Percentiles rank a stretch among this genome's conserved stretches.
Conservation (phyloP, 2,888 invertebrate species). For the Diarsia brunnea region DNA sequence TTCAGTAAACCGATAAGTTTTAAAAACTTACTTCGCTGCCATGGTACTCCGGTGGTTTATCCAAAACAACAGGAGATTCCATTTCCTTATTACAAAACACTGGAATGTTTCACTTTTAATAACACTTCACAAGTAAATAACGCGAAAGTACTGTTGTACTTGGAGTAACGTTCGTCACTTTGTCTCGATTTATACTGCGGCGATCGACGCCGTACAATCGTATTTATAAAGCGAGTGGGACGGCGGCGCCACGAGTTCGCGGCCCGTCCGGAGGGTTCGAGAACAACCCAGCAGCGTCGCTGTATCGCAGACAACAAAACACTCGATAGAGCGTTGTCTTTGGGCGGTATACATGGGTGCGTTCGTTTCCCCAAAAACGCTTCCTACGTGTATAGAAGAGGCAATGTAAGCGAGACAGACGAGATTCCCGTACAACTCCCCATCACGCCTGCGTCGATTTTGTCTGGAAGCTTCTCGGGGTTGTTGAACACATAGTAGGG, state of each 20-base stretch:
- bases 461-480: constrained; percentile 65
- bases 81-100: constrained; percentile 82
- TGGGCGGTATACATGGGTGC: constrained; percentile 55
- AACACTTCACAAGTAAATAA: constrained; percentile 79
- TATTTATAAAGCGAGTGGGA: constrained; percentile 83
- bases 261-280: constrained; percentile 74
- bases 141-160: constrained; percentile 71
- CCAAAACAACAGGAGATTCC: constrained; percentile 92
- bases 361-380: constrained; percentile 42
- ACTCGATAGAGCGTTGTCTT: constrained; percentile 26
- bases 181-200: constrained; percentile 83
- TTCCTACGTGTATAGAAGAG: constrained; percentile 35
- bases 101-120: constrained; percentile 82
- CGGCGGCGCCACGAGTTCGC: constrained; percentile 78
- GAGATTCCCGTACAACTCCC: constrained; percentile 12
- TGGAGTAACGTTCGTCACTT: constrained; percentile 74
- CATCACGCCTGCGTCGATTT: constrained; percentile 59
- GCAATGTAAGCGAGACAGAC: constrained; percentile 53
- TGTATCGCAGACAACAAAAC: constrained; percentile 46
- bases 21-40: constrained; percentile 88
- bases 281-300: constrained; percentile 59
- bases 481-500: constrained; percentile 50
- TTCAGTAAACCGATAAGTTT: constrained; percentile 23
- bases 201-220: constrained; percentile 70
- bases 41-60: constrained; percentile 91